Base-by-base conservation (phyloP, 1,140 invertebrate genomes). In the Drosophila sechellia region DNA sequence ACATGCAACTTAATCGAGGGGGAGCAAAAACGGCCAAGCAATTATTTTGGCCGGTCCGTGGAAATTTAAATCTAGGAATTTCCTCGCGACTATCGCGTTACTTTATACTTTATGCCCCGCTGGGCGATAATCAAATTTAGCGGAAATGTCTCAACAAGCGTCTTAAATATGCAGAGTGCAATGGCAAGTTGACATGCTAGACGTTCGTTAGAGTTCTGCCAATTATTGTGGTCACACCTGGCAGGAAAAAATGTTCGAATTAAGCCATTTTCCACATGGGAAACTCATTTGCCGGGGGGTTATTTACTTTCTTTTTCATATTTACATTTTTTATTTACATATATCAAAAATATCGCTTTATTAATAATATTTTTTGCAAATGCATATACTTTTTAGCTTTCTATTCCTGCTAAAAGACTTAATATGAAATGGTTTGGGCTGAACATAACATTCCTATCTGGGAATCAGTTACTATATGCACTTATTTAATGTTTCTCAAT, bases 111-210 rank as follows among this genome's bases (percentile, higher is more conserved):
- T 13, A 39, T 17, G 8, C 40, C 39, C 42, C 40, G n/a, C 31
- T 39, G 20, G 11, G 22, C 57, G 48, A 61, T 83, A 81, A 70
- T 71, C 49, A 86, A 83, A 68, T 60, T 48, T 48, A 71, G 52
- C 84, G 83, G 81, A 86, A 86, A 87, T 86, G 79, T 83, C 61
- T 49, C 81, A 75, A 86, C 70, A 83, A 79, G 56, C 73, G 55
- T 52, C 54, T 49, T 78, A 81, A 77, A 77, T 77, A 46, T 40
- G 60, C 70, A 48, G 27, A 17, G 34, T 31, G 5, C 48, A 64
- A 85, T 50, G 74, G 48, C 65, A 20, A 1, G 12, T n/a, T 37
- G n/a, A 53, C 80, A 84, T 63, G 81, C 77, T 6, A 83, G 25
- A 35, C 27, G 27, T 25, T 22, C 34, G 50, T 72, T 72, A 50